These are phyloP conservation scores for Aldrovandia affinis DNA, from an alignment of 2,797 vertebrate genomes.

Conservation along the genomic window DNA sequence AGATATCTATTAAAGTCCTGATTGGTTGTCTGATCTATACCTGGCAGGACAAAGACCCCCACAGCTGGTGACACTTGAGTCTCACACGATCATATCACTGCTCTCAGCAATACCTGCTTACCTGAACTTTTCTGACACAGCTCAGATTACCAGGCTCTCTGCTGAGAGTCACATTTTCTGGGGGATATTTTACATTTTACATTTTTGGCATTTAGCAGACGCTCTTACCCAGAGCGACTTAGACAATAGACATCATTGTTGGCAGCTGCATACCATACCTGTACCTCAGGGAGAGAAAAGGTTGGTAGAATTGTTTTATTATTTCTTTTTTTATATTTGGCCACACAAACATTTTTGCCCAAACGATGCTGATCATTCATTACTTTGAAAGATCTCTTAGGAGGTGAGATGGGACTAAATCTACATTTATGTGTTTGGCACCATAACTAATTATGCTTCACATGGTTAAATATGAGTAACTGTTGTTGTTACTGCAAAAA, in stretches of 20 bases:
- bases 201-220: too few relatives aligned
- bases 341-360: conserved; percentile 32
- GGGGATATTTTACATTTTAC: too few relatives aligned
- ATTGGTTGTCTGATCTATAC: conserved; percentile 84
- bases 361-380: conserved; percentile 47
- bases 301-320: too few relatives aligned
- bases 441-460: conserved; percentile 41
- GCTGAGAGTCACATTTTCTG: too few relatives aligned
- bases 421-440: conserved; percentile 48
- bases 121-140: conserved; percentile 66
- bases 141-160: conserved; percentile 49
- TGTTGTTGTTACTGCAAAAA: conserved; percentile 33
- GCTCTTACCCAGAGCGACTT: too few relatives aligned
- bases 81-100: conserved; percentile 70
- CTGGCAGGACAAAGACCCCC: conserved; percentile 74
- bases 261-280: too few relatives aligned
- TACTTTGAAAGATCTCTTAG: conserved; percentile 52
- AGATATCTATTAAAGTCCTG: conserved; percentile 75
- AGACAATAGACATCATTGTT: too few relatives aligned
- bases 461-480: conserved; percentile 43
- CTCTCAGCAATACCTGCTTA: conserved; percentile 74
- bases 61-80: conserved; percentile 79
- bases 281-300: too few relatives aligned
- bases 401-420: conserved; percentile 31
- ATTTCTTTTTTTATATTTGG: background rate